phyloP scores from a whole-genome alignment of 2,888 invertebrate genomes.

The Platycheirus albimanus region DNA sequence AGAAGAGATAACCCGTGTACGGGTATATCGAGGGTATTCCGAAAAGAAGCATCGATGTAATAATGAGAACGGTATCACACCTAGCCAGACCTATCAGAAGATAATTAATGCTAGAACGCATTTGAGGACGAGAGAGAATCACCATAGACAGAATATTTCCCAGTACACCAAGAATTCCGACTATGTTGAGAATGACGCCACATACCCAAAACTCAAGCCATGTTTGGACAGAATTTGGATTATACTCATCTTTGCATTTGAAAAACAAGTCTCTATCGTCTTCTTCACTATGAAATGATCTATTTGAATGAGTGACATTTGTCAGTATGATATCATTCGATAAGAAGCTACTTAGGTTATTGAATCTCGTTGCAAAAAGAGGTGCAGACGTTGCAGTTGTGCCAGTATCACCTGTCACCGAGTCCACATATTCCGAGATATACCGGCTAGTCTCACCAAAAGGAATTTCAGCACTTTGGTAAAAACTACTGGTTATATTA shows the following conservation, averaged over 20 bases:
- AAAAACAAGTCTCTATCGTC: neutral
- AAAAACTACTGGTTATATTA: constrained; percentile 67
- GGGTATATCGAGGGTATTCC: constrained; percentile 93
- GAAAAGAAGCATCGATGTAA: constrained; percentile 93
- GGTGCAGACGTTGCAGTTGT: constrained; percentile 36
- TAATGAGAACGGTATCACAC: constrained; percentile 95
- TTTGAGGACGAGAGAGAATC: constrained; percentile 95
- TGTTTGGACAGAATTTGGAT: constrained; percentile 79
- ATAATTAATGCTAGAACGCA: constrained; percentile 98
- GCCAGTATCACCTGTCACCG: constrained; percentile 42
- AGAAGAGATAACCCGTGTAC: constrained; percentile 89
- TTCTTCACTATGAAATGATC: neutral
- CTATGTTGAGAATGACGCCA: constrained; percentile 90
- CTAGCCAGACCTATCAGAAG: constrained; percentile 95
- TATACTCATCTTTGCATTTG: constrained; percentile 78
- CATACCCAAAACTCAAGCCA: constrained; percentile 91
- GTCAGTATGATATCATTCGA: constrained; percentile 1
- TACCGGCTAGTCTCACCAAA: constrained; percentile 63
- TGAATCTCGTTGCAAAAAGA: constrained; percentile 44
- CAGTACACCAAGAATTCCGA: constrained; percentile 92
- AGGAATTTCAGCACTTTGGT: constrained; percentile 70
- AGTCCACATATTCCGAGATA: constrained; percentile 66
- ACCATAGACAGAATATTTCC: constrained; percentile 96
- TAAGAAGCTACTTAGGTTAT: constrained; percentile 43
- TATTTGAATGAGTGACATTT: neutral